Percentiles rank a stretch among this genome's conserved stretches.
Conservation (phyloP, 2,113 vertebrate genomes). For the Lethenteron reissneri region DNA sequence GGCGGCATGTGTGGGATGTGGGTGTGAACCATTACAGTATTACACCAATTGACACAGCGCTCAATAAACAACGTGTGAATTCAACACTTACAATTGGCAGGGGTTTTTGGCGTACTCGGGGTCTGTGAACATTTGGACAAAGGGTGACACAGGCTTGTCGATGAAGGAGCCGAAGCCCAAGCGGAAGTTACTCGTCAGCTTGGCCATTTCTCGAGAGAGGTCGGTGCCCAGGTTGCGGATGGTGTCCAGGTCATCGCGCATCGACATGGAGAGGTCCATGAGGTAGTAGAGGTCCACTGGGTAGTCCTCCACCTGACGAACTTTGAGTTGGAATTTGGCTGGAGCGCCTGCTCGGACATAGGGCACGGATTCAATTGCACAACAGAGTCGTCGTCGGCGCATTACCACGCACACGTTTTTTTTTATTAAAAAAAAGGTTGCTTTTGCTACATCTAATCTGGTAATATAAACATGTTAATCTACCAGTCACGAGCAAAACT, state of each 20-base stretch:
- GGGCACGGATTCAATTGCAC: too few relatives aligned
- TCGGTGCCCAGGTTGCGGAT: conserved; percentile 76
- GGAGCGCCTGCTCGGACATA: too few relatives aligned
- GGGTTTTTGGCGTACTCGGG: conserved; percentile 56
- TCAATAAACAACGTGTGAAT: too few relatives aligned
- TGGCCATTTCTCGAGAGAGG: conserved; percentile 73
- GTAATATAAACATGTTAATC: too few relatives aligned
- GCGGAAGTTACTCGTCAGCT: conserved; percentile 90
- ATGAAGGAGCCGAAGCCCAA: conserved; percentile 86
- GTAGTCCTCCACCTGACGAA: conserved; percentile 87
- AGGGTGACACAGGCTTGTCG: conserved; percentile 92
- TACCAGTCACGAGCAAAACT: too few relatives aligned
- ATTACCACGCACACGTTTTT: too few relatives aligned
- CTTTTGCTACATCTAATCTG: too few relatives aligned
- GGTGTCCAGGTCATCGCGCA: conserved; percentile 82
- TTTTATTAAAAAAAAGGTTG: too few relatives aligned
- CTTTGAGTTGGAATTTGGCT: conserved; percentile 44
- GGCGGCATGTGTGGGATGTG: too few relatives aligned
- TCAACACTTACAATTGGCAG: conserved; percentile 52
- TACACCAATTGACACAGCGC: too few relatives aligned
- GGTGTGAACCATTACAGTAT: too few relatives aligned
- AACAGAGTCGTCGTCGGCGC: too few relatives aligned
- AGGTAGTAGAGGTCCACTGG: conserved; percentile 92
- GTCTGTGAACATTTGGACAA: conserved; percentile 65
- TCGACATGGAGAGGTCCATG: conserved; percentile 96